Evolutionary conservation across 1,140 invertebrate species (phyloP).

Genomic region (Drosophila oshimai): DNA sequence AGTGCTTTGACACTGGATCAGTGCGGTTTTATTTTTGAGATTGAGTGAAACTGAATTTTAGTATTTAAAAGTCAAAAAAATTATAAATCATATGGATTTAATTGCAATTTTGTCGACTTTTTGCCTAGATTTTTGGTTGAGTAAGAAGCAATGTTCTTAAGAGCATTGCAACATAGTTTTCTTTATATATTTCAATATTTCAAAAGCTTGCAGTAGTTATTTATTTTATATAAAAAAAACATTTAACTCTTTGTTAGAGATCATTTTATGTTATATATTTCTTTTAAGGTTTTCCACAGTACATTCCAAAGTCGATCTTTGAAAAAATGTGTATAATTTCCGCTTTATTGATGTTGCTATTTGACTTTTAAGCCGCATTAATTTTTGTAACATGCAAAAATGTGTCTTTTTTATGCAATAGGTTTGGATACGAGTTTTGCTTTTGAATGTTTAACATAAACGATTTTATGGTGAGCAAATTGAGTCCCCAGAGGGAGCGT

Average conservation of each 20-base stretch:
- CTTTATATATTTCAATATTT: not conserved
- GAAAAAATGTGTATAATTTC: not conserved
- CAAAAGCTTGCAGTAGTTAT: too few species aligned
- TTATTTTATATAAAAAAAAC: too few species aligned
- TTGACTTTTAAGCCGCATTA: slow-evolving; percentile 13
- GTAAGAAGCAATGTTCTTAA: too few species aligned
- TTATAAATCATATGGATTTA: not conserved
- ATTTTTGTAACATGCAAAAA: slow-evolving; percentile 2
- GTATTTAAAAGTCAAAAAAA: not conserved
- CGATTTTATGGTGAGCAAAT: slow-evolving; percentile 7
- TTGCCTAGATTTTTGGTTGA: too few species aligned
- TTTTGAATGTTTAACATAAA: slow-evolving; percentile 28
- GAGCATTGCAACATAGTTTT: not conserved
- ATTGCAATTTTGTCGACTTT: not conserved
- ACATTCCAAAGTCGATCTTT: not conserved
- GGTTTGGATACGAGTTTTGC: slow-evolving; percentile 2
- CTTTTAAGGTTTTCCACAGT: not conserved
- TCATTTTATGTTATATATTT: not conserved
- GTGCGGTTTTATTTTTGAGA: not conserved
- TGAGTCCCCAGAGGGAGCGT: slow-evolving; percentile 5
- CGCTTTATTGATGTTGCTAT: not conserved
- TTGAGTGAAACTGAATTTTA: not conserved
- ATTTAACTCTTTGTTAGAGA: too few species aligned
- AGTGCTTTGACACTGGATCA: slow-evolving; percentile 17
- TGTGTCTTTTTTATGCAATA: not conserved